Evolutionary conservation across 2,888 invertebrate genomes (phyloP).

Genomic region (Orchestes rusci): DNA sequence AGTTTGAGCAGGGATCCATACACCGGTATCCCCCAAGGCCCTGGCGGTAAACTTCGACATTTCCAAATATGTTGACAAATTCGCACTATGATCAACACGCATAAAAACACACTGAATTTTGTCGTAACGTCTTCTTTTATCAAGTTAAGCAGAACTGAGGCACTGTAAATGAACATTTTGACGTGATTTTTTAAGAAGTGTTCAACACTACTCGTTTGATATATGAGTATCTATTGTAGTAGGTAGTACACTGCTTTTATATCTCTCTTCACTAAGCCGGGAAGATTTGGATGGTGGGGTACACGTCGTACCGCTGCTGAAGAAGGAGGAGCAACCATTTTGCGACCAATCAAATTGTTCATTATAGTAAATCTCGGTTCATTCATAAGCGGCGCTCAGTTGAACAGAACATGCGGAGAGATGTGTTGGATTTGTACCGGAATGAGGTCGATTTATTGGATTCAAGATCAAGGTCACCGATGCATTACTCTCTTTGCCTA

Average conservation of each 20-base stretch:
- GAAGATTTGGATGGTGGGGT: slow-evolving; percentile 30
- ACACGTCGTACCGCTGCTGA: slow-evolving; percentile 26
- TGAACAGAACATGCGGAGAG: no score
- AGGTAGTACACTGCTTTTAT: slow-evolving; percentile 35
- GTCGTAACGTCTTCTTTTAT: slow-evolving; percentile 36
- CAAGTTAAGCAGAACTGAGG: slow-evolving; percentile 44
- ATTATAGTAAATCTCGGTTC: no score
- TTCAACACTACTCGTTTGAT: slow-evolving; percentile 30
- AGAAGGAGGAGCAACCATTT: no score
- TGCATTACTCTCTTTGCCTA: slow-evolving; percentile 11
- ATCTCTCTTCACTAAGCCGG: slow-evolving; percentile 34
- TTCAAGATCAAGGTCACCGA: slow-evolving; percentile 30
- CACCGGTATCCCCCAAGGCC: slow-evolving; percentile 81
- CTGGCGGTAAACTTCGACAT: slow-evolving; percentile 63
- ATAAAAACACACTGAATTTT: slow-evolving; percentile 49
- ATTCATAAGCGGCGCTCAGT: no score
- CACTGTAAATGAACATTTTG: slow-evolving; percentile 49
- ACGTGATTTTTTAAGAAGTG: slow-evolving; percentile 15
- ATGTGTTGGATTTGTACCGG: no score
- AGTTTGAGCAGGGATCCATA: slow-evolving; percentile 79
- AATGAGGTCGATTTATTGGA: no score
- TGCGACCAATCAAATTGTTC: no score
- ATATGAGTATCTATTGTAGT: slow-evolving; percentile 33
- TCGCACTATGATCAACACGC: slow-evolving; percentile 45
- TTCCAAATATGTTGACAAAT: slow-evolving; percentile 38